Conservation (phyloP, 2,113 vertebrate genomes). For the Aegithalos caudatus region DNA sequence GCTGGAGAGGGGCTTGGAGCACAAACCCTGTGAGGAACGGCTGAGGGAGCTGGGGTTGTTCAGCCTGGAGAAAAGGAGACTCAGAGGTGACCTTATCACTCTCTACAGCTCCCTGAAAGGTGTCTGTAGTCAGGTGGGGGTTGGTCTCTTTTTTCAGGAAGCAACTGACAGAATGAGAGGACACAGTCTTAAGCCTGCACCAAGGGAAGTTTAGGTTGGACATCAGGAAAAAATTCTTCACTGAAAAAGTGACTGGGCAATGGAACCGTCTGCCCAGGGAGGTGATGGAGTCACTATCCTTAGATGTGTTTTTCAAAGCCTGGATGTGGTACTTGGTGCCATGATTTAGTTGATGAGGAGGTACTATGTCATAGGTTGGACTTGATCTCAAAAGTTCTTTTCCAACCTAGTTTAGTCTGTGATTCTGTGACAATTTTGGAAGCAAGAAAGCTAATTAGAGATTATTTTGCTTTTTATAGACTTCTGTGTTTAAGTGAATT, state of each 20-base stretch:
- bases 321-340: accelerated
- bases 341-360: neutral
- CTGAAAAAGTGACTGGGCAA: neutral
- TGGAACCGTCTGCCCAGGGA: neutral
- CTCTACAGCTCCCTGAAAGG: accelerated
- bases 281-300: neutral
- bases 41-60: neutral
- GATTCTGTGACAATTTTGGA: neutral
- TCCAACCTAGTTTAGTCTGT: neutral
- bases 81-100: neutral
- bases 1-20: neutral
- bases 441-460: neutral
- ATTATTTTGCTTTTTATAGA: neutral
- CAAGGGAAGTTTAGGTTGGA: neutral
- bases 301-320: neutral
- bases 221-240: neutral
- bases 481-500: neutral
- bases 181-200: accelerated
- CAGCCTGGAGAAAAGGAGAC: neutral
- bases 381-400: neutral
- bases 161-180: accelerated
- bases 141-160: too few species aligned
- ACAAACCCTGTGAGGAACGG: accelerated
- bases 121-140: accelerated
- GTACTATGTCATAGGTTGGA: accelerated